Conservation (phyloP, 2,888 invertebrate species). For the Argynnis bischoffii region DNA sequence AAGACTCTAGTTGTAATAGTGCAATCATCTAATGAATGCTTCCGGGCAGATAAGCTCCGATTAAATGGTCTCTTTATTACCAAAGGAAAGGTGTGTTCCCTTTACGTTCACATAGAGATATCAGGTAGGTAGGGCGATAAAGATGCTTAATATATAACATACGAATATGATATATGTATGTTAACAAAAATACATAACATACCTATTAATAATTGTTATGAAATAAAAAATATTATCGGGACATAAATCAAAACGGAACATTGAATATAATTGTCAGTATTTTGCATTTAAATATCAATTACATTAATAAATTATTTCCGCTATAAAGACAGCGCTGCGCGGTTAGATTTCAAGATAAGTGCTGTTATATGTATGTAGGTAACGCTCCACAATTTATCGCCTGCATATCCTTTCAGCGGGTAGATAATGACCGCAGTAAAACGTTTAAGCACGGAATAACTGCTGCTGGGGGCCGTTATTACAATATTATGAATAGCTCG, state of each 20-base stretch:
- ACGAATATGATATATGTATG: not conserved
- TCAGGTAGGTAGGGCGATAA: constrained; percentile 47
- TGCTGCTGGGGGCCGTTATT: constrained; percentile 79
- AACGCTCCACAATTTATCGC: constrained; percentile 76
- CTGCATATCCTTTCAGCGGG: constrained; percentile 82
- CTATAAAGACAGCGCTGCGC: constrained; percentile 51
- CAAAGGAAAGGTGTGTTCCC: constrained; percentile 76
- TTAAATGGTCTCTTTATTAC: constrained; percentile 82
- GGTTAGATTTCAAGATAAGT: constrained; percentile 61
- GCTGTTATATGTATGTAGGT: constrained; percentile 53
- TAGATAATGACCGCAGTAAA: constrained; percentile 83
- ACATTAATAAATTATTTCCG: constrained; percentile 58
- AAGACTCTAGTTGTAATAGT: constrained; percentile 76
- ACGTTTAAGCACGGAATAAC: constrained; percentile 82
- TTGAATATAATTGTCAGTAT: constrained; percentile 17
- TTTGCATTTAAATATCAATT: constrained; percentile 47
- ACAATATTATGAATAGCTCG: constrained; percentile 81
- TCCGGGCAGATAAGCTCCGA: constrained; percentile 81
- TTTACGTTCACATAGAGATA: constrained; percentile 78
- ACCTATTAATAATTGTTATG: not conserved
- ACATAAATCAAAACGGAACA: constrained; percentile 1
- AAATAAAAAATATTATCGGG: not conserved
- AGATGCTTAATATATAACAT: constrained; percentile 20
- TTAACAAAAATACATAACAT: not conserved
- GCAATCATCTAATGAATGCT: constrained; percentile 84